These are phyloP conservation scores for Synanthedon vespiformis DNA, from an alignment of 2,888 invertebrate genomes.

Conservation along the genomic window DNA sequence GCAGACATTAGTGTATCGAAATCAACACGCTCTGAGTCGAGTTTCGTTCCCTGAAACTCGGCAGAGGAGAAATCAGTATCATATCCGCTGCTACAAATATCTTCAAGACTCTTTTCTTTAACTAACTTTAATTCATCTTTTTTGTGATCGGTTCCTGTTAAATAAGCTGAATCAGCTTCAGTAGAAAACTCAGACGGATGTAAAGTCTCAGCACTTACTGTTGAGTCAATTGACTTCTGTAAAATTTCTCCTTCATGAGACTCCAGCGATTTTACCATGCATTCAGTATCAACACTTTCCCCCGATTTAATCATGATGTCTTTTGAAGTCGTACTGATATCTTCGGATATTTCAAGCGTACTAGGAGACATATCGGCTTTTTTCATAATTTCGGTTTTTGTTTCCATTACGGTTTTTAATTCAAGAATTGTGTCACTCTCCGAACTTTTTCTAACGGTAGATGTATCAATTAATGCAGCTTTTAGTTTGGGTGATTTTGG, in stretches of 20 bases:
- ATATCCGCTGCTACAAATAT: conserved; percentile 76
- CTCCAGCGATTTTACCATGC: conserved; percentile 63
- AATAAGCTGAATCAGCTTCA: conserved; percentile 63
- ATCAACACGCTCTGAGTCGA: conserved; percentile 62
- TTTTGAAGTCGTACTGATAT: conserved; percentile 51
- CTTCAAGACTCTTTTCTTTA: conserved; percentile 72
- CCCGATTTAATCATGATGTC: conserved; percentile 66
- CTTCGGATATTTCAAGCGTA: conserved; percentile 51
- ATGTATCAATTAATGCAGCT: conserved; percentile 19
- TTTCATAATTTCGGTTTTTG: conserved; percentile 32
- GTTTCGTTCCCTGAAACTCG: conserved; percentile 69
- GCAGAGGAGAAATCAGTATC: conserved; percentile 76
- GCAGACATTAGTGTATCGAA: conserved; percentile 62
- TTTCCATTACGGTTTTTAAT: conserved; percentile 29
- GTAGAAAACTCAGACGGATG: conserved; percentile 65
- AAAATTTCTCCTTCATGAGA: conserved; percentile 64
- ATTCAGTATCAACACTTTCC: conserved; percentile 63
- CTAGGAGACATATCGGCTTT: conserved; percentile 55
- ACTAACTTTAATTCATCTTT: conserved; percentile 55
- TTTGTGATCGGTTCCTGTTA: conserved; percentile 45
- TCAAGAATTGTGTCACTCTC: conserved; percentile 38
- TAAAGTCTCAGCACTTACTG: conserved; percentile 63
- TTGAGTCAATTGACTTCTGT: conserved; percentile 66
- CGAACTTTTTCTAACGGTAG: conserved; percentile 27
- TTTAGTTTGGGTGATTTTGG: conserved; percentile 24